Conservation (phyloP, 1,140 invertebrate genomes). For the Bombus polaris region DNA sequence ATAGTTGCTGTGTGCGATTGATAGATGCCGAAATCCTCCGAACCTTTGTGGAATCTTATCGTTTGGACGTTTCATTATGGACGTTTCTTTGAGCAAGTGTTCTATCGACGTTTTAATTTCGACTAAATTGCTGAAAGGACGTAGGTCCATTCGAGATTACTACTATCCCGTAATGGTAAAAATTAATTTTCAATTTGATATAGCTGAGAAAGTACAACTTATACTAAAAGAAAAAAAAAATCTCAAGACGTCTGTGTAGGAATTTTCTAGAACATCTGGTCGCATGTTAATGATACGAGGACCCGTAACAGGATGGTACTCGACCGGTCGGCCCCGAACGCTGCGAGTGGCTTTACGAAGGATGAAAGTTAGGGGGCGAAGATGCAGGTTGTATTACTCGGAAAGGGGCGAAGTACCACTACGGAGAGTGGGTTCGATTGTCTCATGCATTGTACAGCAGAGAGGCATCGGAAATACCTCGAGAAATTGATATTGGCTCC, state of each 20-base stretch:
- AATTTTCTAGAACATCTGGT: background rate
- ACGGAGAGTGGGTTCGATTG: conserved; percentile 50
- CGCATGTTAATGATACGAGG: conserved; percentile 43
- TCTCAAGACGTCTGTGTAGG: background rate
- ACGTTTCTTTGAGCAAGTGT: too few relatives aligned
- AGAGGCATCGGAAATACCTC: conserved; percentile 60
- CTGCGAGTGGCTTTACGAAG: background rate
- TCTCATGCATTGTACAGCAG: conserved; percentile 70
- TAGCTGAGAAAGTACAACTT: background rate
- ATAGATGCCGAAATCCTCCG: background rate
- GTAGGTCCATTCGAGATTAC: too few relatives aligned
- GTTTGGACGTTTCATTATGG: background rate
- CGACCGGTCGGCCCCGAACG: background rate
- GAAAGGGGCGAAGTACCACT: conserved; percentile 14
- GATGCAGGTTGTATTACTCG: conserved; percentile 59
- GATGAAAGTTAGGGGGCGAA: conserved; percentile 13
- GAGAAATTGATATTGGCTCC: conserved; percentile 74
- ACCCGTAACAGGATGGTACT: conserved; percentile 27
- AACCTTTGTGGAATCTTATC: background rate
- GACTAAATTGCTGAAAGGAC: too few relatives aligned
- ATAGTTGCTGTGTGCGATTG: background rate
- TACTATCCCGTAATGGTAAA: too few relatives aligned
- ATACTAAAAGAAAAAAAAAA: background rate
- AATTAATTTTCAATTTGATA: too few relatives aligned
- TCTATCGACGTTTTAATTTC: background rate